phyloP scores from a whole-genome alignment of 1,140 invertebrate genomes.

The Atta texana region DNA sequence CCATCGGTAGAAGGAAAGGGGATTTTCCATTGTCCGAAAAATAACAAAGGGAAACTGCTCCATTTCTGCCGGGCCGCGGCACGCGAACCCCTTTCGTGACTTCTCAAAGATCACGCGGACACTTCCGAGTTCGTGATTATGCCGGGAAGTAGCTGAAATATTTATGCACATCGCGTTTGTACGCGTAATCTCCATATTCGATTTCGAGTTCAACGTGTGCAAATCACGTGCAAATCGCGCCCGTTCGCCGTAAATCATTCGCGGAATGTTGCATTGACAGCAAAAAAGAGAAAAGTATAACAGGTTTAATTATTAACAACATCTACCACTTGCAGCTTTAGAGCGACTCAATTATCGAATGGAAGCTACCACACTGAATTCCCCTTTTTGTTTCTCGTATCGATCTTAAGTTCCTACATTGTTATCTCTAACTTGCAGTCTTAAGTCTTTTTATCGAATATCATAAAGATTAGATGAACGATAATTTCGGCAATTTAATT shows the following conservation, averaged over 20 bases:
- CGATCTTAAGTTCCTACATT: neutral
- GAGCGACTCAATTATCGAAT: neutral
- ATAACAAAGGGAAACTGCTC: conserved; percentile 23
- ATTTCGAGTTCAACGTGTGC: conserved; percentile 27
- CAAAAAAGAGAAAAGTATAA: neutral
- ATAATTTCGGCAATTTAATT: neutral
- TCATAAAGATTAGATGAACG: neutral
- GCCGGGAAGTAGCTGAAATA: neutral
- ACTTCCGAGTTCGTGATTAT: conserved; percentile 14
- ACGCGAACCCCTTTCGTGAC: conserved; percentile 48
- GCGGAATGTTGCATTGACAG: neutral
- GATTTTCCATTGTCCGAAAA: conserved; percentile 21
- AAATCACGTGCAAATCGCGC: conserved; percentile 23
- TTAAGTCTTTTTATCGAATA: neutral
- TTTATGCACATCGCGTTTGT: conserved; percentile 43
- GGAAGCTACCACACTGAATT: neutral
- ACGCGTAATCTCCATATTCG: conserved; percentile 25
- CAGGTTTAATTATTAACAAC: conserved; percentile 2
- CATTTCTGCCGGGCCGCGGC: conserved; percentile 1
- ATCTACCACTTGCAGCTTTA: neutral
- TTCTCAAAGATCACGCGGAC: conserved; percentile 41
- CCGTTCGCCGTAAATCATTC: neutral
- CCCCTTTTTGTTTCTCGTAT: too few relatives aligned
- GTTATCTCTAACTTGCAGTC: neutral
- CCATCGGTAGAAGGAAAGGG: neutral